Conservation (phyloP, 92 coral and sea anemone species). For the Zoanthus sansibaricus region DNA sequence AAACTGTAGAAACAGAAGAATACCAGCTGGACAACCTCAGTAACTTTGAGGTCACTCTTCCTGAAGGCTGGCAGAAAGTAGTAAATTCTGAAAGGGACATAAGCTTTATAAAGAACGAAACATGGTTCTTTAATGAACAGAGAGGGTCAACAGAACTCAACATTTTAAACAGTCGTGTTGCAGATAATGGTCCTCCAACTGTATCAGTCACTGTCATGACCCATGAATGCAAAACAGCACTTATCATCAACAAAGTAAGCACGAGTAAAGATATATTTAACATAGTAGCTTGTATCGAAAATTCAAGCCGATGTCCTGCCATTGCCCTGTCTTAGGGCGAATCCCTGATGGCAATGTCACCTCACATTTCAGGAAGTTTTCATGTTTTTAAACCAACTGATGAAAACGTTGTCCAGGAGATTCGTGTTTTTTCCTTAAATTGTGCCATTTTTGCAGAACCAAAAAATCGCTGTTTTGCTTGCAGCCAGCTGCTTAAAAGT, state of each 20-base stretch:
- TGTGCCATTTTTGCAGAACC: not conserved
- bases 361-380: conserved; percentile 20
- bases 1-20: not conserved
- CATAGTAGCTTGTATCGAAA: not conserved
- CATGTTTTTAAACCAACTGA: not conserved
- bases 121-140: not conserved
- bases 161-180: not conserved
- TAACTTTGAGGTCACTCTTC: not conserved
- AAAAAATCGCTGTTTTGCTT: not conserved
- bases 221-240: too few species aligned
- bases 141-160: conserved; percentile 5
- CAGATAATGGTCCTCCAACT: not conserved
- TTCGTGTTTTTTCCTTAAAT: not conserved
- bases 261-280: not conserved
- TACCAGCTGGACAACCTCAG: not conserved
- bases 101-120: not conserved
- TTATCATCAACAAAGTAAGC: not conserved
- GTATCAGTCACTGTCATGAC: too few species aligned
- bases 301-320: not conserved
- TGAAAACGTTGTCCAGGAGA: not conserved
- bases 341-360: not conserved
- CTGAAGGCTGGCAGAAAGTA: not conserved
- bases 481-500: not conserved
- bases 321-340: not conserved
- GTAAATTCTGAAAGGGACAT: not conserved